phyloP scores from a whole-genome alignment of 2,888 invertebrate species.

The Orthonychiurus folsomi region DNA sequence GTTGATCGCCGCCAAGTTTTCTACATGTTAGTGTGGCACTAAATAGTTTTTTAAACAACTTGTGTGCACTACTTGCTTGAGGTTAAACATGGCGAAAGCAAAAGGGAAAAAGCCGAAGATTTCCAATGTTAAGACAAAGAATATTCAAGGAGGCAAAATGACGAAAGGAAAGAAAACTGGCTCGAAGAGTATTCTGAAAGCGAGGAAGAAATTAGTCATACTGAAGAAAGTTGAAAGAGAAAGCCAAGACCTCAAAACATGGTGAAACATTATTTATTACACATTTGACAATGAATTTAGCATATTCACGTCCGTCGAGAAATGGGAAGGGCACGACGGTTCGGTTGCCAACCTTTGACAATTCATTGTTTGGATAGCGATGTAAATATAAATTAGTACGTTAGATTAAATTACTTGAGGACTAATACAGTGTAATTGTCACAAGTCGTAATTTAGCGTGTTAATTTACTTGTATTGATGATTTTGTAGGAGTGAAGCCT shows the following conservation, averaged over 20 bases:
- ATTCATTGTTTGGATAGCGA: too few species aligned
- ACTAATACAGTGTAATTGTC: too few species aligned
- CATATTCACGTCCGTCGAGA: too few species aligned
- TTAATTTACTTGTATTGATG: conserved; percentile 14
- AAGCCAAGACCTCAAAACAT: background rate
- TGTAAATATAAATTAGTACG: too few species aligned
- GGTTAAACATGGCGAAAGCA: background rate
- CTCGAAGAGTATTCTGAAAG: conserved; percentile 41
- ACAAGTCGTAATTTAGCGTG: too few species aligned
- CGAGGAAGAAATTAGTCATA: conserved; percentile 38
- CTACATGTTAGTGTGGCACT: too few species aligned
- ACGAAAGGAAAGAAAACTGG: conserved; percentile 49
- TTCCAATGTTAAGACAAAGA: conserved; percentile 52
- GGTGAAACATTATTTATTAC: background rate
- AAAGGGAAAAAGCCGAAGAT: conserved; percentile 46
- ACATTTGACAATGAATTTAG: background rate
- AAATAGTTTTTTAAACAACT: too few species aligned
- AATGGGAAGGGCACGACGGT: too few species aligned
- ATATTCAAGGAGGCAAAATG: conserved; percentile 53
- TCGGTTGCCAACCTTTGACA: too few species aligned
- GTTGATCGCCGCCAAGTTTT: too few species aligned
- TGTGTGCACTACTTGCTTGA: too few species aligned
- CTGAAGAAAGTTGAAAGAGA: conserved; percentile 21
- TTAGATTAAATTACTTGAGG: too few species aligned
- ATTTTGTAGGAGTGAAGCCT: conserved; percentile 43